phyloP scores from a whole-genome alignment of 2,888 invertebrate genomes.

The Apotomis turbidana region DNA sequence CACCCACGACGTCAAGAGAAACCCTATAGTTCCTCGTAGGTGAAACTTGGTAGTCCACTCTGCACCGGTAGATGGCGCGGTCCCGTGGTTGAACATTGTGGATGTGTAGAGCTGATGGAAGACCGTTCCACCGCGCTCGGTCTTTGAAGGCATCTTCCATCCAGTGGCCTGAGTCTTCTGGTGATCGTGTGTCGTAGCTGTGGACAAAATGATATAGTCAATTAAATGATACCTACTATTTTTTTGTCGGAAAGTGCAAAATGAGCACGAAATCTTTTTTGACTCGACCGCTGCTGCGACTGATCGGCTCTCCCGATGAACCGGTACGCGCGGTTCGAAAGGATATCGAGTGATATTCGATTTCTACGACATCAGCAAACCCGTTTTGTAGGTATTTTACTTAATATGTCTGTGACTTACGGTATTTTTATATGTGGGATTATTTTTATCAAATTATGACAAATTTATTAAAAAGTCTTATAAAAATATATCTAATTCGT shows the following conservation, averaged over 20 bases:
- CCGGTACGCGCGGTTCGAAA: no score
- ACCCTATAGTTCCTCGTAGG: slow-evolving; percentile 91
- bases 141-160: slow-evolving; percentile 84
- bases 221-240: not conserved
- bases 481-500: no score
- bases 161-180: slow-evolving; percentile 71
- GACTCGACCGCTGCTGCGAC: no score
- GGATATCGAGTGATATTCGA: no score
- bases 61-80: slow-evolving; percentile 71
- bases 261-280: no score
- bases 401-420: no score
- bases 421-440: no score
- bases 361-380: no score
- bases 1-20: slow-evolving; percentile 90
- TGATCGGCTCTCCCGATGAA: no score
- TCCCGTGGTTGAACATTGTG: slow-evolving; percentile 66
- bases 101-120: slow-evolving; percentile 68
- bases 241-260: not conserved
- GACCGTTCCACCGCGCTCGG: slow-evolving; percentile 85
- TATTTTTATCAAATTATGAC: no score
- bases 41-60: slow-evolving; percentile 84
- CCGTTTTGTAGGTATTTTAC: no score
- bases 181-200: slow-evolving; percentile 74
- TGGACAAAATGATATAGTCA: slow-evolving; percentile 43
- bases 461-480: no score